Conservation (phyloP, 2,113 vertebrate genomes). For the Sylvilagus bachmani region DNA sequence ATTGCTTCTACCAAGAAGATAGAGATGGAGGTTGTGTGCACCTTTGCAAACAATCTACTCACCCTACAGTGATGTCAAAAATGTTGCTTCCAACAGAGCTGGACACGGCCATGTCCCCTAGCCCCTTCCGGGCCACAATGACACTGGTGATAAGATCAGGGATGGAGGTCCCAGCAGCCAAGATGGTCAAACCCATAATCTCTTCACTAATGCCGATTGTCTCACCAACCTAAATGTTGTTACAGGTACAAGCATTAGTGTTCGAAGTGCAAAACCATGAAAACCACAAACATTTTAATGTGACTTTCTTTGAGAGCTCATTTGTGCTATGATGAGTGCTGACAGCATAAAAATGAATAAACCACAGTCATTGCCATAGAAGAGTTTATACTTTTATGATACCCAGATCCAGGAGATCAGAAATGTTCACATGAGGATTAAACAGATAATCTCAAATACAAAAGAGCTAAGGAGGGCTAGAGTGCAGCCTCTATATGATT, state of each 20-base stretch:
- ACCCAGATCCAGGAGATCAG: not conserved
- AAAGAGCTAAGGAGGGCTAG: not conserved
- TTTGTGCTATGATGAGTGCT: not conserved
- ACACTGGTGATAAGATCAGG: constrained; percentile 98
- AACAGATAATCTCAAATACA: not conserved
- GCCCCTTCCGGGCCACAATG: constrained; percentile 97
- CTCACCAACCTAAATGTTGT: constrained; percentile 92
- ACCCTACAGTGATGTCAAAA: constrained; percentile 98
- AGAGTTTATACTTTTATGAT: not conserved
- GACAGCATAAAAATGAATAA: not conserved
- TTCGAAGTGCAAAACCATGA: not conserved
- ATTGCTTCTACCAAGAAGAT: not conserved
- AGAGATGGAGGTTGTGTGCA: not conserved
- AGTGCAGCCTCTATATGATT: not conserved
- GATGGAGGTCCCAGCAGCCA: constrained; percentile 97
- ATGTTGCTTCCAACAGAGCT: constrained; percentile 98
- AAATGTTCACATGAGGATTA: not conserved
- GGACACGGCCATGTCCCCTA: constrained; percentile 98
- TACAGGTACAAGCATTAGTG: constrained; percentile 50
- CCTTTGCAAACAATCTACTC: constrained; percentile 78
- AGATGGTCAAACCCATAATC: constrained; percentile 98
- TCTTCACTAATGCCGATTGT: constrained; percentile 98
- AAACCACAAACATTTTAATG: not conserved
- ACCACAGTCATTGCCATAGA: not conserved
- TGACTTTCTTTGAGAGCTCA: not conserved